Evolutionary conservation across 2,113 vertebrate species (phyloP), one percentile per base, ranked within the genome.

Genomic region (Nematolebias whitei): DNA sequence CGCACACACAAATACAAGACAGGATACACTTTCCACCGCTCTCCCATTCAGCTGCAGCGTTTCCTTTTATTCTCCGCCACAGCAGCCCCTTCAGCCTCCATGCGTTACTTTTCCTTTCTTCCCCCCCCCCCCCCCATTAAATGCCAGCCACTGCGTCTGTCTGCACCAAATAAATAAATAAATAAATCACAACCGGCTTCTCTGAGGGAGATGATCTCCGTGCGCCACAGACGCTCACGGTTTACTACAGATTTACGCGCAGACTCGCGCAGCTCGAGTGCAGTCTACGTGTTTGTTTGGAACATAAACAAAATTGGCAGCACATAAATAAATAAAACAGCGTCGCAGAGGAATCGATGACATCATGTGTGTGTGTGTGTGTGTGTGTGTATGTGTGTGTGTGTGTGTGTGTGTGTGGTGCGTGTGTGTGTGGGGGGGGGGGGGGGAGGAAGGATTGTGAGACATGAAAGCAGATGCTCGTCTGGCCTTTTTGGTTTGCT

Each of bases 131-230:
- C 51, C 62, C 14, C 1, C 29, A 68, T 79, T 76, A 87, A 88
- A 85, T 79, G 83, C 83, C 85, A 86, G 78, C 82, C 87, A 86
- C 87, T 89, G 87, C 89, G 89, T 89, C 89, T 89, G 87, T 85
- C 84, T 87, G 89, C 89, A 87, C 79, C 84, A 88, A 88, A 85
- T n/a, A n/a, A 35, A 35, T 3, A 29, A 29, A 29, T 4, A 29
- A 29, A 29, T 4, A 29, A 29, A 29, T 7, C 32, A 79, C 70
- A 85, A 84, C 38, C 68, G 54, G 62, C 71, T 63, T 68, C 53
- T 61, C 43, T 45, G 63, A 51, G 29, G 5, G 38, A 56, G 72
- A 64, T 57, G 5, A 64, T 7, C 65, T 50, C 59, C 63, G 75
- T 64, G 63, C 80, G 54, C 69, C 58, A 32, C 47, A 68, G 62